A percentile compares a stretch with the other conserved stretches of the same genome.
These are phyloP conservation scores for Brachionus manjavacas DNA, from an alignment of 1,140 invertebrate species.

Conservation along the genomic window DNA sequence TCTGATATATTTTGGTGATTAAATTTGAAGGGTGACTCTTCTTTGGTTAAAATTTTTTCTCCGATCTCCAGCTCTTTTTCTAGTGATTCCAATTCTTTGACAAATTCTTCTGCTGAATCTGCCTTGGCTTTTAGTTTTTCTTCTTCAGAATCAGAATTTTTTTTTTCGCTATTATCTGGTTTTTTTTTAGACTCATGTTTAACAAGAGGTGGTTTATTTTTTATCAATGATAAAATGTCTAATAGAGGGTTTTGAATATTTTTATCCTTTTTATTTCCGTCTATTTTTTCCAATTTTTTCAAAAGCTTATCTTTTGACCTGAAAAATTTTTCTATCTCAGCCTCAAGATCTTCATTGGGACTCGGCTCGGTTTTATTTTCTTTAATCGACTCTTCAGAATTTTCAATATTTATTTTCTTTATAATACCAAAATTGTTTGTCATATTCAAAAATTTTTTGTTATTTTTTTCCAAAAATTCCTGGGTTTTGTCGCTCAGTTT, in stretches of 20 bases:
- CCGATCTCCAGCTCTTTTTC: conserved; percentile 11
- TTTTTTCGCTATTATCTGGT: background rate
- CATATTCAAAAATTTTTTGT: conserved; percentile 32
- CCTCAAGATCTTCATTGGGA: background rate
- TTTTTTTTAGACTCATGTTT: background rate
- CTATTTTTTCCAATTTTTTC: background rate
- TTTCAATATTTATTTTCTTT: background rate
- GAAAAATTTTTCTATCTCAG: conserved; percentile 39
- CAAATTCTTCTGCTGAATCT: background rate
- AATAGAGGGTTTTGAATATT: background rate
- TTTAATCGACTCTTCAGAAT: background rate
- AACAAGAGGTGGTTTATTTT: background rate
- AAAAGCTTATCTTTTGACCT: background rate
- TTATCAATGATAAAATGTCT: background rate
- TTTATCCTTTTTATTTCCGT: background rate
- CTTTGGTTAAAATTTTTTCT: background rate
- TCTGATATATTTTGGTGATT: background rate
- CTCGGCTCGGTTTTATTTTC: background rate
- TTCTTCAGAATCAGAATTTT: background rate
- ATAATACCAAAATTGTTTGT: background rate
- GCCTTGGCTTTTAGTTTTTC: background rate
- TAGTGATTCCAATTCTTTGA: conserved; percentile 18
- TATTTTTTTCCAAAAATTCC: conserved; percentile 1
- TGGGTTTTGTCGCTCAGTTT: conserved; percentile 15
- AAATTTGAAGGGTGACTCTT: background rate